Evolutionary conservation across 2,888 invertebrate species (phyloP), one percentile per base, ranked within the genome.

Genomic region (Tuta absoluta): DNA sequence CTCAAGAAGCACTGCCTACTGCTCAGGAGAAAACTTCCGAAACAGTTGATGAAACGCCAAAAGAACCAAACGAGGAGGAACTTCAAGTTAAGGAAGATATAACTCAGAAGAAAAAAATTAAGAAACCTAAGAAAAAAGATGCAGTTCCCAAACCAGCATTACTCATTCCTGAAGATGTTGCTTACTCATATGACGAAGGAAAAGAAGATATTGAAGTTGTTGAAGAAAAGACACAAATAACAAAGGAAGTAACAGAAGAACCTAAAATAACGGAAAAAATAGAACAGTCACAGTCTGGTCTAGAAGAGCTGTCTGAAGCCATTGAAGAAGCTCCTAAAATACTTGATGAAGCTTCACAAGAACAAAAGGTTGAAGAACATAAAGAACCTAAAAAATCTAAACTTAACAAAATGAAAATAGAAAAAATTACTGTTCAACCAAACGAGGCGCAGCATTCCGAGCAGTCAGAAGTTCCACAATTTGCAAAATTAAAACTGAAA

Each of bases 401-500:
- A 71, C 77, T 92, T 1, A 83, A 83, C 51, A 91, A 93, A 48
- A 91, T 93, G 73, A 93, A 92, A 79, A 93, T 95, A 65, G 93
- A 95, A 81, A 89, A 92, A 67, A 87, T 93, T 59, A 92, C 93
- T 79, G 84, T 93, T 3, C 92, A 93, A 77, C 86, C 94, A 0
- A 93, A 92, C 38, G 93, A 94, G 80, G 72, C 94, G 8, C 93
- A 94, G 82, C 93, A 94, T 65, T 89, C 90, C 24, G 92, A 94
- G 72, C 92, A 93, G 48, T 76, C 87, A 60, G 89, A 93, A 70
- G 86, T 92, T 12, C 93, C 95, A 0, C 93, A 93, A 65, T 93
- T 95, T 71, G 93, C 93, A 64, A 92, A 94, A 81, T 86, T 95
- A 2, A 95, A 95, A 85, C 84, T 96, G 4, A 95, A 92, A 75